Evolutionary conservation across 2,888 invertebrate genomes (phyloP).

Genomic region (Caenorhabditis sinica): DNA sequence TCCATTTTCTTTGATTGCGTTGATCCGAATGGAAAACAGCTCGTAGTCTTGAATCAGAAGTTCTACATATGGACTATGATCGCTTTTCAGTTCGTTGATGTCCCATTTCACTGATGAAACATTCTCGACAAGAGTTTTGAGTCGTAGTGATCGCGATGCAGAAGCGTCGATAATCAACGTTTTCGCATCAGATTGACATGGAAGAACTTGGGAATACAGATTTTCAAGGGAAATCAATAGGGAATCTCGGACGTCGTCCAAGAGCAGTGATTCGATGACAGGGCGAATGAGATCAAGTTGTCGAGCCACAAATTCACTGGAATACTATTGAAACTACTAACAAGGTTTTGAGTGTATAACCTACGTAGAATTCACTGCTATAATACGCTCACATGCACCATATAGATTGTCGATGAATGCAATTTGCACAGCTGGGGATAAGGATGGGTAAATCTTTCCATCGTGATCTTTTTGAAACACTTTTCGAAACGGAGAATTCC

Average conservation of each 20-base stretch:
- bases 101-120: constrained; percentile 95
- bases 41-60: constrained; percentile 83
- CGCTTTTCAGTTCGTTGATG: constrained; percentile 91
- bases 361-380: constrained; percentile 92
- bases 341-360: background rate
- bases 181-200: constrained; percentile 59
- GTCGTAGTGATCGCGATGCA: constrained; percentile 74
- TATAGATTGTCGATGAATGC: constrained; percentile 88
- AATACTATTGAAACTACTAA: constrained; percentile 48
- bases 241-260: constrained; percentile 39
- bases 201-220: constrained; percentile 75
- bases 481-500: constrained; percentile 36
- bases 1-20: constrained; percentile 50
- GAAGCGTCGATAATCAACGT: constrained; percentile 69
- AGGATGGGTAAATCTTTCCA: constrained; percentile 42
- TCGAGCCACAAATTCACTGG: constrained; percentile 90
- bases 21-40: constrained; percentile 70
- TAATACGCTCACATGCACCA: constrained; percentile 91
- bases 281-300: constrained; percentile 92
- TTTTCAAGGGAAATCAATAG: constrained; percentile 58
- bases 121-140: constrained; percentile 87
- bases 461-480: constrained; percentile 32
- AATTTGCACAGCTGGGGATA: constrained; percentile 72
- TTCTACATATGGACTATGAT: constrained; percentile 92
- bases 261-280: constrained; percentile 91